Evolutionary conservation across 23 tunicate genomes (phyloP), one percentile per base, ranked within the genome.

Genomic region (Phallusia fumigata): DNA sequence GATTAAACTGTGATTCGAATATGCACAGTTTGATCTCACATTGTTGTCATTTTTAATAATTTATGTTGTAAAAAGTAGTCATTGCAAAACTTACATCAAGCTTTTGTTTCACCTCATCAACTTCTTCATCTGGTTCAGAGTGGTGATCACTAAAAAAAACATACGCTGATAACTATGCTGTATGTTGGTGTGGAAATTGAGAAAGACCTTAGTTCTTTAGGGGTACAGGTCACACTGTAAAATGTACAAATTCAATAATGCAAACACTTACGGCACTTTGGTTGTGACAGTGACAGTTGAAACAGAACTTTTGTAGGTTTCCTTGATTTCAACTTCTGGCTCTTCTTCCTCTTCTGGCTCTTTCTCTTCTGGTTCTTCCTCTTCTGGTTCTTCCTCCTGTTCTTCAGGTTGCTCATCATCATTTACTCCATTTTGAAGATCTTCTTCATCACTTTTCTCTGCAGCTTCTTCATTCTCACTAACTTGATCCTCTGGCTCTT

Each of bases 91-190:
- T 51, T 80, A 86, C 90, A 51, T 51, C 74, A 33, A 86, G 90
- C 33, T 86, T 86, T 86, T 86, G 73, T 52, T 86, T 58, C 36
- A 86, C 90, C 52, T 86, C 90, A 31, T 86, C 64, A 31, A 83
- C 80, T 5, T 86, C 90, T 31, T 80, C 84, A 34, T 84, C 85
- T 53, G 35, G 36, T 40, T 3, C 47, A 40, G 47, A 40, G 47
- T 10, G 47, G 47, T 10, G 5, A 3, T 40, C 47, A 40, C 10
- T 40, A 40, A 5, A 40, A 40, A n/a, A n/a, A n/a, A 81, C n/a
- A n/a, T n/a, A n/a, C n/a, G n/a, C n/a, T 40, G 47, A 5, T 40
- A 40, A 3, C 8, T 40, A 40, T 10, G 10, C 47, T 40, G 47
- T 40, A 40, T 40, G 47, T 40, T 40, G 10, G 47, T 40, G 47